These are phyloP conservation scores for Gallinago solitaria DNA, from an alignment of 2,797 vertebrate genomes.

Conservation along the genomic window DNA sequence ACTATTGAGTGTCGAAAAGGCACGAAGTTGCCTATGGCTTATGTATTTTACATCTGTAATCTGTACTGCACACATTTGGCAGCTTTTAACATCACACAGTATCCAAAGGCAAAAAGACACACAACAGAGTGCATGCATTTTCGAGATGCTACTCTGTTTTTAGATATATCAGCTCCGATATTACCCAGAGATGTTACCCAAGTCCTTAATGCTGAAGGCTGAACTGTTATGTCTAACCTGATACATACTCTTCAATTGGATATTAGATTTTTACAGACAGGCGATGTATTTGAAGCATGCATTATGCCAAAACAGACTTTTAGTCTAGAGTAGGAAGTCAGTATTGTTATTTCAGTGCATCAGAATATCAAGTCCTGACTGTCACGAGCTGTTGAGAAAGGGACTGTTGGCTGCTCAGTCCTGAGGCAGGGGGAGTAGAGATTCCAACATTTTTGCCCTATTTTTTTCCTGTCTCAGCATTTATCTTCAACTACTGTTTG, in stretches of 20 bases:
- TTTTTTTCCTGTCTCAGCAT: not conserved
- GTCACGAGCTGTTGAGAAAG: not conserved
- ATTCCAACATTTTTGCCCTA: not conserved
- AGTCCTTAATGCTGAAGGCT: not conserved
- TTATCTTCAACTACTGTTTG: not conserved
- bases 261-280: not conserved
- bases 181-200: not conserved
- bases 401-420: not conserved
- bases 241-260: not conserved
- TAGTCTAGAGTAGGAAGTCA: not conserved
- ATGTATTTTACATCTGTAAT: not conserved
- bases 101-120: not conserved
- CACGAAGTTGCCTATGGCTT: not conserved
- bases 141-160: not conserved
- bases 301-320: not conserved
- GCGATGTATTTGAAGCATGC: not conserved
- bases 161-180: not conserved
- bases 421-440: not conserved
- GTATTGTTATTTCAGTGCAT: not conserved
- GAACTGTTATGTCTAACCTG: not conserved
- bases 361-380: not conserved
- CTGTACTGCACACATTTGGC: not conserved
- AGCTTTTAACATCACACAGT: not conserved
- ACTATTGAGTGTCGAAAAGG: not conserved
- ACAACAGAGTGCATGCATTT: not conserved